Percentiles rank a stretch among this genome's conserved stretches.
Evolutionary conservation across 2,888 invertebrate species (phyloP).

Genomic region (Amblyjoppa fuscipennis): DNA sequence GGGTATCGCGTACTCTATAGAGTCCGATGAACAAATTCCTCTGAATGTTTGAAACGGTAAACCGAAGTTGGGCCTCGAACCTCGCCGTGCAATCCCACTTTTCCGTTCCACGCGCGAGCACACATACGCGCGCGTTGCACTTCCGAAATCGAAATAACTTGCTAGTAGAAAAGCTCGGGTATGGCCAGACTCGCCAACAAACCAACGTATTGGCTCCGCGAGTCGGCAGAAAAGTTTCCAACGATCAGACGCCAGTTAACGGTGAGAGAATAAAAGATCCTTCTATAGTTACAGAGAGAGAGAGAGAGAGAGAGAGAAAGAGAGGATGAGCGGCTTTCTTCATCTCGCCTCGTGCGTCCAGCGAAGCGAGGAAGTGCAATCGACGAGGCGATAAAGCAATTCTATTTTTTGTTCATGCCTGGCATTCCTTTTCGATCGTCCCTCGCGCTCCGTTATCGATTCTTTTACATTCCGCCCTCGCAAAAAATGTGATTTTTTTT

Average conservation of each 20-base stretch:
- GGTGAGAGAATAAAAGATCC: not conserved
- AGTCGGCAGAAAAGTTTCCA: slow-evolving; percentile 34
- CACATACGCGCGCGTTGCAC: not conserved
- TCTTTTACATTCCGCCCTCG: not conserved
- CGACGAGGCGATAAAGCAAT: slow-evolving; percentile 13
- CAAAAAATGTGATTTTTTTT: not conserved
- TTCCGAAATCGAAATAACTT: slow-evolving; percentile 32
- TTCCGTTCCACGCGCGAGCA: not conserved
- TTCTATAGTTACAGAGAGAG: not conserved
- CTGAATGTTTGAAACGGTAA: slow-evolving; percentile 34
- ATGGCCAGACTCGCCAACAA: slow-evolving; percentile 9
- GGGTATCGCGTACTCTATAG: not conserved
- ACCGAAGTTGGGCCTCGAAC: slow-evolving; percentile 1
- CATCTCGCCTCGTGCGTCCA: not conserved
- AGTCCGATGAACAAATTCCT: not conserved
- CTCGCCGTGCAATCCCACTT: not conserved
- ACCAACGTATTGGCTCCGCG: not conserved
- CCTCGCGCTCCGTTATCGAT: not conserved
- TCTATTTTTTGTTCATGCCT: slow-evolving; percentile 3
- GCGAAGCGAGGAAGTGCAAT: slow-evolving; percentile 1
- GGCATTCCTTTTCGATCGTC: not conserved
- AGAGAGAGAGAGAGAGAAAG: not conserved
- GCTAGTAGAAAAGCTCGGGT: slow-evolving; percentile 22
- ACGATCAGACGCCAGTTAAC: slow-evolving; percentile 13
- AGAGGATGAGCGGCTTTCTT: not conserved